These are phyloP conservation scores for Ornithoptera alexandrae DNA, from an alignment of 2,888 invertebrate species.

Conservation along the genomic window DNA sequence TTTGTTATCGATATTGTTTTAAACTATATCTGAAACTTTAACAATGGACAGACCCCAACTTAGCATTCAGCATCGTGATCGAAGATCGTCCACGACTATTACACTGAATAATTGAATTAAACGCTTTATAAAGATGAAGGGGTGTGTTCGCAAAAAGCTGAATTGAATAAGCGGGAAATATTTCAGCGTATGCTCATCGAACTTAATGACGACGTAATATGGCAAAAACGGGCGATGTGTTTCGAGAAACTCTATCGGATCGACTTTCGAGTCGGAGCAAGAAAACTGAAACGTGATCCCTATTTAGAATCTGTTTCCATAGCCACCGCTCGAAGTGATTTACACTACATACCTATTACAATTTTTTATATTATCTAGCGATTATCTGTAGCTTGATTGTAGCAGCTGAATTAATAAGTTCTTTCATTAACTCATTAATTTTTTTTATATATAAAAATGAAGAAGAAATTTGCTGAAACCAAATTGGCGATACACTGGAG, in stretches of 20 bases:
- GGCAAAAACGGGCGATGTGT: constrained; percentile 36
- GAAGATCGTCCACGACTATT: neutral
- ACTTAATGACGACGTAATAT: constrained; percentile 27
- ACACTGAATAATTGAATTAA: constrained; percentile 18
- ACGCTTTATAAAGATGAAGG: constrained; percentile 13
- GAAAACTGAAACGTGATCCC: constrained; percentile 52
- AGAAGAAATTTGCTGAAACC: too few species aligned
- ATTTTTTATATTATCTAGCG: neutral
- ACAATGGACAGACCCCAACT: neutral
- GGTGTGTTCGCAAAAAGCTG: constrained; percentile 5
- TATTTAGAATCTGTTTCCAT: constrained; percentile 39
- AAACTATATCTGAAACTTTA: neutral
- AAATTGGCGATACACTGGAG: too few species aligned
- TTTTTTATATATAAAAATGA: too few species aligned
- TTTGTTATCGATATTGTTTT: neutral
- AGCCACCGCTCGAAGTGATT: constrained; percentile 14
- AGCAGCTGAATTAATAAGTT: too few species aligned
- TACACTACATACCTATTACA: neutral
- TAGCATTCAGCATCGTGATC: neutral
- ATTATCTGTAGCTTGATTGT: neutral
- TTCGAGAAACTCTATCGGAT: constrained; percentile 49
- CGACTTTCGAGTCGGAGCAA: constrained; percentile 45
- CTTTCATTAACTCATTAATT: too few species aligned
- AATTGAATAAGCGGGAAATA: constrained; percentile 33
- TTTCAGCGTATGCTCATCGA: constrained; percentile 34